Evolutionary conservation across 2,888 invertebrate species (phyloP), one percentile per base, ranked within the genome.

Genomic region (Drosophila recens): DNA sequence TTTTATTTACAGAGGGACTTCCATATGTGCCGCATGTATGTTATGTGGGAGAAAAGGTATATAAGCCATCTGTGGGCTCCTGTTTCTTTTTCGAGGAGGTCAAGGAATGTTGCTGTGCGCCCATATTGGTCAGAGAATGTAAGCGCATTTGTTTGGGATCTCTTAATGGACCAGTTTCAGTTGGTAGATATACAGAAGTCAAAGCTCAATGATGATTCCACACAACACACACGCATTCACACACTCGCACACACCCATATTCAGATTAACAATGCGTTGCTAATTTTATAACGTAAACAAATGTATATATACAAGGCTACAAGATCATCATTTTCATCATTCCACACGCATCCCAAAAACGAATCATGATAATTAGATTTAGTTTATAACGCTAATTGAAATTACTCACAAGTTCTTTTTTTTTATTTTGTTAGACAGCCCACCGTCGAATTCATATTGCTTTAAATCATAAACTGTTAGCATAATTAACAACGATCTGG

Each of bases 11-110:
- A 93, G 93, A 93, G 81, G 92, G 92, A 62, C 73, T 93, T n/a
- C 93, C 93, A 36, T 93, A 91, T 72, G 90, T 93, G 11, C 92
- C 93, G 2, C 93, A 93, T 67, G 90, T 91, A 30, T 93, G 93
- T 63, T 93, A 92, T 78, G 90, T 92, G 52, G 92, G 92, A 30
- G 92, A 92, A 63, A 91, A 90, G 65, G 75, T 89, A 20, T 90
- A 90, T 66, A 82, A 82, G 58, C 82, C 92, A 34, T 90, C 90
- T 1, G 88, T 90, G 43, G 93, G 91, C 17, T 93, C 93, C 13
- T 93, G 93, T 65, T 91, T 91, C 76, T 83, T 80, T 15, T 93
- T 91, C 63, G 90, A 88, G 42, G 91, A 92, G 75, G 82, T 91
- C 34, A 92, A 92, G 68, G 91, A 92, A 75, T 93, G 93, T 61